A percentile compares a stretch with the other conserved stretches of the same genome.
Evolutionary conservation across 2,113 vertebrate species (phyloP).

Genomic region (Pseudopodoces humilis): DNA sequence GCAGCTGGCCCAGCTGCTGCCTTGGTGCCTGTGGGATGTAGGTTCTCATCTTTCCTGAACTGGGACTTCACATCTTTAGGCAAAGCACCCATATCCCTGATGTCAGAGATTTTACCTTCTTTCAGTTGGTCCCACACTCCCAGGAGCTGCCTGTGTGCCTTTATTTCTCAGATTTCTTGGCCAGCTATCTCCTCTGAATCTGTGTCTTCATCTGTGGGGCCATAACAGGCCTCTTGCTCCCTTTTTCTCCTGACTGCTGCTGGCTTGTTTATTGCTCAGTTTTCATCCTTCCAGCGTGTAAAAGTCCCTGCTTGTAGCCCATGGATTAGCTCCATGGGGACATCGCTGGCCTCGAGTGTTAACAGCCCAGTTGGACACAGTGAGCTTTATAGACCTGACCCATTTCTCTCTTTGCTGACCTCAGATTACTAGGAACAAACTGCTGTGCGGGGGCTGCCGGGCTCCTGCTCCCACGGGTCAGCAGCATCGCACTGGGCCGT

Average conservation of each 20-base stretch:
- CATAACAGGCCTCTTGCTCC: background rate
- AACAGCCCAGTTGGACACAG: background rate
- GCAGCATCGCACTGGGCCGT: accelerated
- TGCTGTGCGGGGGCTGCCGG: accelerated
- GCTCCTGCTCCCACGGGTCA: background rate
- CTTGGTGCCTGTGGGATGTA: background rate
- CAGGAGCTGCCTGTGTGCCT: accelerated
- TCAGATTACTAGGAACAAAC: background rate
- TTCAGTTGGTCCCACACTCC: background rate
- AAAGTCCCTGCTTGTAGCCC: background rate
- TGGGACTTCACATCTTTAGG: background rate
- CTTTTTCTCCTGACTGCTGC: background rate
- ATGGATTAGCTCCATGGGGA: background rate
- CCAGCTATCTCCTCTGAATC: background rate
- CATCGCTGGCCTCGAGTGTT: background rate
- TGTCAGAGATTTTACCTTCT: background rate
- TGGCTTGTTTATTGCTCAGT: background rate
- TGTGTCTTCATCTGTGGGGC: background rate
- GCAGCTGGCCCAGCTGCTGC: background rate
- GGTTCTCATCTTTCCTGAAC: background rate
- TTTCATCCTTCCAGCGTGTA: background rate
- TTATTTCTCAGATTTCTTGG: background rate
- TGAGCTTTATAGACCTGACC: background rate
- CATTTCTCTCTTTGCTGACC: background rate
- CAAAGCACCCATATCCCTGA: background rate